Evolutionary conservation across 2,797 vertebrate genomes (phyloP).

Genomic region (Brotula barbata): DNA sequence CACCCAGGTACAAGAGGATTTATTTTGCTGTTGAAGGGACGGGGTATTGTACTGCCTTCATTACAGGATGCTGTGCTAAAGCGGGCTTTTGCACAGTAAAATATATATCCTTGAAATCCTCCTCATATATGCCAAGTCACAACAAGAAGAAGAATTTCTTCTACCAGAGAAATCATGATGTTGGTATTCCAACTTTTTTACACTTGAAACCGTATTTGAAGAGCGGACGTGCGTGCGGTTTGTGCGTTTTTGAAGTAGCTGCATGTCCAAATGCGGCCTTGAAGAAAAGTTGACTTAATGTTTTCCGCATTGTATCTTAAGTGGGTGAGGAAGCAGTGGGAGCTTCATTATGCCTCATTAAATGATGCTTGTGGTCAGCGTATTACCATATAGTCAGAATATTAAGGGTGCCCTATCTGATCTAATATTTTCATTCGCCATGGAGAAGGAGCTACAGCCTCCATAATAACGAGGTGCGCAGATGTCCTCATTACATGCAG

Average conservation of each 20-base stretch:
- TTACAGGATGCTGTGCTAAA: no score
- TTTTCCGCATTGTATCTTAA: slow-evolving; percentile 29
- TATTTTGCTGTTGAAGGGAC: background rate
- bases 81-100: no score
- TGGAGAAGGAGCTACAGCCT: slow-evolving; percentile 23
- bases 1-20: background rate
- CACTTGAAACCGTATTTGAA: background rate
- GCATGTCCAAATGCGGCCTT: slow-evolving; percentile 14
- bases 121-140: background rate
- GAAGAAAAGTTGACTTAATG: slow-evolving; percentile 27
- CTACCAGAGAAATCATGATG: background rate
- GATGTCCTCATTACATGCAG: slow-evolving; percentile 27
- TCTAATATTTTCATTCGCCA: slow-evolving; percentile 38
- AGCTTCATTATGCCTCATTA: slow-evolving; percentile 34
- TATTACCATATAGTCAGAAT: slow-evolving; percentile 21
- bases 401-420: slow-evolving; percentile 19
- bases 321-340: slow-evolving; percentile 13
- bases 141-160: background rate
- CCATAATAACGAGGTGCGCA: slow-evolving; percentile 13
- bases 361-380: slow-evolving; percentile 15
- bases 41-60: no score
- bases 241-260: background rate
- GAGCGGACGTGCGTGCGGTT: background rate
- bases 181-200: no score
- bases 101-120: no score